Conservation (phyloP, 1,140 invertebrate genomes). For the Artemia franciscana region DNA sequence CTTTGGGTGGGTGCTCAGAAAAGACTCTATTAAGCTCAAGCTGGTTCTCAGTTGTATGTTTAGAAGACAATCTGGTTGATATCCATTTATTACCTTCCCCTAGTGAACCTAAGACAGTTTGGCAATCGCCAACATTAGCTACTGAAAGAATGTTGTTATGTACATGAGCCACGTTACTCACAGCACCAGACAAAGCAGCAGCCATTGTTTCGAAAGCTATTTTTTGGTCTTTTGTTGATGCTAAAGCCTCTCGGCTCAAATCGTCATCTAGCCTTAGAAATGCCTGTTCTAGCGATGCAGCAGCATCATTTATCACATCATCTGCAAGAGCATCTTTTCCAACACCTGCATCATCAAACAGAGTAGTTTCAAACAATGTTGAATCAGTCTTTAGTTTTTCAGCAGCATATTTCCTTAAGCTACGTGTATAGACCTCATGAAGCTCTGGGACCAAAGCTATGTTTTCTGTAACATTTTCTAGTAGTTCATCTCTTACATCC, state of each 20-base stretch:
- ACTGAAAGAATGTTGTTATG: slow-evolving; percentile 63
- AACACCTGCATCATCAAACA: too few relatives aligned
- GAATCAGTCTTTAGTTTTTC: too few relatives aligned
- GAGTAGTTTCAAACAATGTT: too few relatives aligned
- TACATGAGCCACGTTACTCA: slow-evolving; percentile 61
- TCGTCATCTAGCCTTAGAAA: too few relatives aligned
- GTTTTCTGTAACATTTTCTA: slow-evolving; percentile 12
- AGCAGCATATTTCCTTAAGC: too few relatives aligned
- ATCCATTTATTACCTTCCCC: slow-evolving; percentile 46
- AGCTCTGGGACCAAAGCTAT: slow-evolving; percentile 18
- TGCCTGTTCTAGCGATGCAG: too few relatives aligned
- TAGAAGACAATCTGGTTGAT: slow-evolving; percentile 50
- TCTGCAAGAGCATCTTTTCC: too few relatives aligned
- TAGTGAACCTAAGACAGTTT: slow-evolving; percentile 57
- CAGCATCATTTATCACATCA: too few relatives aligned
- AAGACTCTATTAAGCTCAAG: slow-evolving; percentile 55
- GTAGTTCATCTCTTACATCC: background rate
- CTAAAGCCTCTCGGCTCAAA: too few relatives aligned
- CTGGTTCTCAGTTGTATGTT: slow-evolving; percentile 76
- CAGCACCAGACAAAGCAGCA: slow-evolving; percentile 64
- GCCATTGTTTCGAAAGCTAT: slow-evolving; percentile 42
- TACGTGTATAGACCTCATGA: background rate
- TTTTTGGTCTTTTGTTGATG: background rate
- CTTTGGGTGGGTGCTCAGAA: slow-evolving; percentile 59
- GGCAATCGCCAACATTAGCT: slow-evolving; percentile 74